Evolutionary conservation across 2,888 invertebrate genomes (phyloP).

Genomic region (Platycheirus albimanus): DNA sequence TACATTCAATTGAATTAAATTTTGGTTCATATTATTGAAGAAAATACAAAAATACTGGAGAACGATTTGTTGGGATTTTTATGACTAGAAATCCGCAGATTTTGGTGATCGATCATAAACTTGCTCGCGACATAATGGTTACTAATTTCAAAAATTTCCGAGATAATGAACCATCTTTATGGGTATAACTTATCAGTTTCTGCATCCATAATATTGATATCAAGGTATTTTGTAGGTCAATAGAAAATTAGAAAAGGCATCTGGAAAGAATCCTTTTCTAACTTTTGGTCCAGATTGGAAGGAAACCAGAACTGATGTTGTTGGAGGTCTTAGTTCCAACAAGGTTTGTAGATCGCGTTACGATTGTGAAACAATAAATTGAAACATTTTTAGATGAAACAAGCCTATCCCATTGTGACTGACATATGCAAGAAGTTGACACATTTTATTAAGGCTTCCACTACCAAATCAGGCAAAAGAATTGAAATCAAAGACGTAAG

Average conservation of each 20-base stretch:
- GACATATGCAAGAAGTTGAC: constrained; percentile 75
- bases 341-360: constrained; percentile 51
- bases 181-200: constrained; percentile 35
- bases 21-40: neutral
- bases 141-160: constrained; percentile 77
- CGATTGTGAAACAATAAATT: neutral
- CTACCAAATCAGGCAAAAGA: constrained; percentile 11
- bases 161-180: constrained; percentile 50
- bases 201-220: too few species aligned
- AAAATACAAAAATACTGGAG: constrained; percentile 42
- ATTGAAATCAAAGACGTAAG: constrained; percentile 78
- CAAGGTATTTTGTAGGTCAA: constrained; percentile 10
- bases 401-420: constrained; percentile 77
- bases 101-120: constrained; percentile 78
- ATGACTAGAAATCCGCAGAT: constrained; percentile 77
- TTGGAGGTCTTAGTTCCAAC: constrained; percentile 69
- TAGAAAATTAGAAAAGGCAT: constrained; percentile 74
- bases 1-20: neutral
- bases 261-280: constrained; percentile 77
- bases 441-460: constrained; percentile 66
- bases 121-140: constrained; percentile 75
- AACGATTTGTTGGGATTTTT: constrained; percentile 80
- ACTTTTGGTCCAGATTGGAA: constrained; percentile 77
- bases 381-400: constrained; percentile 69
- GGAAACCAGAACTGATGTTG: constrained; percentile 71